A percentile compares a stretch with the other conserved stretches of the same genome.
These are phyloP conservation scores for Premnoplex brunnescens DNA, from an alignment of 2,797 vertebrate genomes.

Conservation along the genomic window DNA sequence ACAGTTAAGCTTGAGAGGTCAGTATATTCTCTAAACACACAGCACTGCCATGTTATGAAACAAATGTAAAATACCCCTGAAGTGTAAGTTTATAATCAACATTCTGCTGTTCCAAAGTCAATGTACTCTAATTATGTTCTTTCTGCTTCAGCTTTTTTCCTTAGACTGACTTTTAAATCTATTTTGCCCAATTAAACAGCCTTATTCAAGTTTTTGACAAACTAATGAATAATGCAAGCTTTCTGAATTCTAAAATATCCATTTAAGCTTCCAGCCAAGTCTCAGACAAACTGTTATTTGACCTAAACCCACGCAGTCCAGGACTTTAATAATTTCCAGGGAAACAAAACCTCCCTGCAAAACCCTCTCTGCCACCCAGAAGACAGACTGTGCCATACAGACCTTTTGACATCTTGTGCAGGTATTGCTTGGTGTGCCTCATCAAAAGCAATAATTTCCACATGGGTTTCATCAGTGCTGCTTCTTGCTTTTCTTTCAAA, in stretches of 20 bases:
- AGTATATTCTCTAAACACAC: background rate
- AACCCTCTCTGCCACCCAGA: background rate
- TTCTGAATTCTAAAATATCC: background rate
- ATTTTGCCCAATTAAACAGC: background rate
- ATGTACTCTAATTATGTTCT: background rate
- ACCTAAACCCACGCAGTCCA: background rate
- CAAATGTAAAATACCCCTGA: background rate
- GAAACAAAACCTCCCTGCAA: background rate
- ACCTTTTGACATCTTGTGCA: slow-evolving; percentile 68
- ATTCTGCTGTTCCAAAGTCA: background rate
- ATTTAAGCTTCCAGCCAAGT: background rate
- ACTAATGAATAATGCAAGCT: background rate
- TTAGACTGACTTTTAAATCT: background rate
- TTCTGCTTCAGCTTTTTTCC: background rate
- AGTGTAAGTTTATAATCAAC: background rate
- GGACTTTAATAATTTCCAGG: background rate
- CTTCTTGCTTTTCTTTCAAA: background rate
- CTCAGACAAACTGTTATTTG: background rate
- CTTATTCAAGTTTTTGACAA: background rate
- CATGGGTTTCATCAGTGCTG: slow-evolving; percentile 20
- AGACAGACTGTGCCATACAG: background rate
- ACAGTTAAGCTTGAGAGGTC: background rate
- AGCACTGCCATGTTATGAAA: background rate
- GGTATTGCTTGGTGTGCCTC: background rate
- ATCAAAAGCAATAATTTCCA: slow-evolving; percentile 63